These are phyloP conservation scores for Ornithoptera alexandrae DNA, from an alignment of 2,888 invertebrate species.

Conservation along the genomic window DNA sequence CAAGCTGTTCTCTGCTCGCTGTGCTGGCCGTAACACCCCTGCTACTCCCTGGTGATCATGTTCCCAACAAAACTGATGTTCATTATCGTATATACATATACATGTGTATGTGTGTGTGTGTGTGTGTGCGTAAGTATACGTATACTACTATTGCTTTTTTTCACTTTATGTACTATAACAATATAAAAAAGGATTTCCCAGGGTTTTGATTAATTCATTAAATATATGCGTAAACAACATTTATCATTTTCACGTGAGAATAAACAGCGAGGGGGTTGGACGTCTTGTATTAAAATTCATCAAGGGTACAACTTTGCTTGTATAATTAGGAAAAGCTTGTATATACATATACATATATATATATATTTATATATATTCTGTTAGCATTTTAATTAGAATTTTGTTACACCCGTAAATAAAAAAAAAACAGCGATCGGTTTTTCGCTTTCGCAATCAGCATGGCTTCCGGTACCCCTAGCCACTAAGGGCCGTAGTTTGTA, in stretches of 20 bases:
- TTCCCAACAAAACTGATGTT: too few species aligned
- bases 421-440: too few species aligned
- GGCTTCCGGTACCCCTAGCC: too few species aligned
- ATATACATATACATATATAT: not conserved
- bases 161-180: not conserved
- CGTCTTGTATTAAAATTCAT: constrained; percentile 20
- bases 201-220: constrained; percentile 14
- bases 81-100: not conserved
- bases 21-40: too few species aligned
- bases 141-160: not conserved
- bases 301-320: constrained; percentile 1
- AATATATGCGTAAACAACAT: constrained; percentile 20
- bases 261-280: constrained; percentile 10
- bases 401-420: too few species aligned
- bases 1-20: too few species aligned
- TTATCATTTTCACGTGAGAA: constrained; percentile 17
- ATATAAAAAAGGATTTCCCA: not conserved
- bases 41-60: too few species aligned
- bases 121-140: not conserved
- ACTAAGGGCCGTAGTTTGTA: too few species aligned
- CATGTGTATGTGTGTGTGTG: not conserved
- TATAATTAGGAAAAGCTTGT: not conserved
- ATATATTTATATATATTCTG: too few species aligned
- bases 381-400: too few species aligned
- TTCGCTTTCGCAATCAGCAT: too few species aligned